Base-by-base conservation (phyloP, 2,888 invertebrate genomes). In the Eristalis arbustorum region DNA sequence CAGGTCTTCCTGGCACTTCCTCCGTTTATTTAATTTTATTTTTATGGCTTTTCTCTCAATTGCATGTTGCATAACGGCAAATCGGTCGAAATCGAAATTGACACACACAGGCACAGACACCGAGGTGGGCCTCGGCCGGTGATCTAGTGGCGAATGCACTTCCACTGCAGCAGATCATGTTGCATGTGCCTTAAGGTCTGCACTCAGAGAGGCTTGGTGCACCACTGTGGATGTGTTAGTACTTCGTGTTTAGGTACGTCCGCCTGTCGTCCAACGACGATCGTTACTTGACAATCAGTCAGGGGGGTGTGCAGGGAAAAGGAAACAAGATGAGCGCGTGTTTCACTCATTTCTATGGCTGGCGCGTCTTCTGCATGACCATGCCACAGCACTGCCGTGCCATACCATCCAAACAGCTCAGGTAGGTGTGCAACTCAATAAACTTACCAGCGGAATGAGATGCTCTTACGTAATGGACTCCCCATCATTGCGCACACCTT, bases 281-380 rank as follows among this genome's bases (percentile, higher is more conserved):
- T 87, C 75, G 87, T 83, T 87, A 72, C 83, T 87, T 87, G 82
- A 87, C 87, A 87, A 87, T 87, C 87, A 87, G 75, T 87, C 78
- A 64, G 18, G 14, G 18, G 11, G 23, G n/a, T 37, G 31, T 8
- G 0, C 2, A 25, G 25, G 61, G 72, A 75, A 78, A 80, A 71
- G 63, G 82, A 87, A 87, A 83, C 87, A 83, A 83, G 83, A 75
- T 83, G 87, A 82, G 87, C 87, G 83, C 87, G 83, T 87, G 87
- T 82, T 87, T 87, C 75, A 83, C 87, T 64, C 78, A 63, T 87
- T 87, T 68, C 83, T 66, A 68, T 72, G 78, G 63, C 56, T 67
- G 64, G 40, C 77, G 64, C 84, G 72, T 73, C 68, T 79, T 73
- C 66, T 49, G 42, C 57, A 63, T 25, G 62, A 37, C 63, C 49